Evolutionary conservation across 2,113 vertebrate species (phyloP).

Genomic region (Brienomyrus longianalis): DNA sequence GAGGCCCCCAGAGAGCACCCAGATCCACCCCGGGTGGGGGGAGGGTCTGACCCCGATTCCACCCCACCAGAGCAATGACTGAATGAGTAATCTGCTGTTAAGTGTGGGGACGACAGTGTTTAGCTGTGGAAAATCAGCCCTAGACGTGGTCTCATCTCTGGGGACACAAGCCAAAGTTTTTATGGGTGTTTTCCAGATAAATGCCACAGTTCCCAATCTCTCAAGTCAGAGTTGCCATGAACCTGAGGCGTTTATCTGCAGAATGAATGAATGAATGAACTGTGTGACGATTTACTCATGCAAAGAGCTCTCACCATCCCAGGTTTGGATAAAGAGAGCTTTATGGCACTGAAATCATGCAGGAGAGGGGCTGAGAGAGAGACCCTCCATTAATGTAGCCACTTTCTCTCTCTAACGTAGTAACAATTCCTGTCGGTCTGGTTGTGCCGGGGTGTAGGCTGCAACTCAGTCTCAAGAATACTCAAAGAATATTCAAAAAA

Average conservation of each 20-base stretch:
- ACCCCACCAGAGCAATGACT: constrained; percentile 44
- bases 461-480: neutral
- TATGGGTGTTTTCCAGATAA: constrained; percentile 66
- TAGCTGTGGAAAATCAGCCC: constrained; percentile 68
- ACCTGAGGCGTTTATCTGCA: constrained; percentile 65
- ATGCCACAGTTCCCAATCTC: constrained; percentile 56
- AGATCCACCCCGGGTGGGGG: constrained; percentile 51
- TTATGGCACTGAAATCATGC: constrained; percentile 34
- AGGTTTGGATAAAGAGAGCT: constrained; percentile 45
- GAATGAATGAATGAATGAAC: constrained; percentile 55
- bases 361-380: constrained; percentile 16
- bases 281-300: constrained; percentile 52
- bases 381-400: neutral
- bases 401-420: neutral
- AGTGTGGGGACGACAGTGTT: constrained; percentile 54
- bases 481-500: neutral
- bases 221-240: constrained; percentile 50
- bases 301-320: constrained; percentile 20
- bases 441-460: neutral
- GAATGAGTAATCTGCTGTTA: constrained; percentile 59
- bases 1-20: constrained; percentile 39
- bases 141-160: constrained; percentile 72
- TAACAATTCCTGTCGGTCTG: neutral
- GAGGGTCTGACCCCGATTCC: constrained; percentile 59
- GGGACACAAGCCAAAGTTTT: constrained; percentile 71